Base-by-base conservation (phyloP, 2,113 vertebrate genomes). In the Toxotes jaculatrix region DNA sequence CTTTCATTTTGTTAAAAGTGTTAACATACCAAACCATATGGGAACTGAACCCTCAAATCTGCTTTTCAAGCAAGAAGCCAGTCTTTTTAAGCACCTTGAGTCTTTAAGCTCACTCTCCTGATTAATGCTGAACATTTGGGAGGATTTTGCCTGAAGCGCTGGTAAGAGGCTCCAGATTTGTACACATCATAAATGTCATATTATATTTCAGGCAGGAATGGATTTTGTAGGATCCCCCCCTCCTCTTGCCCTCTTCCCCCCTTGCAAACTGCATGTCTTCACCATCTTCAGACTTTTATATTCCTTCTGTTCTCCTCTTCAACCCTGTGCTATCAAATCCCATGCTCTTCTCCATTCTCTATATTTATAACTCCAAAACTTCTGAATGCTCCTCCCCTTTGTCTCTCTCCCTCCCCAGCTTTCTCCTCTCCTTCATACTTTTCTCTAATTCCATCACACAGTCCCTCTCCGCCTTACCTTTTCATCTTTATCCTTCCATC, bases 111-210 rank as follows among this genome's bases (percentile, higher is more conserved):
- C 47, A 47, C 57, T 68, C 66, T 83, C 43, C 61, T 88, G 74
- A 85, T 91, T 82, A 89, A 81, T 82, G 79, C 56, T 0, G 9
- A 87, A 87, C 76, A 84, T 83, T 84, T 79, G 79, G 86, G 51
- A 78, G 84, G 90, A 87, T 90, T 93, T 84, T 60, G 79, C 79
- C 77, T 68, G 56, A 70, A 90, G 83, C 57, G 3, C 69, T 69
- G 59, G 53, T 88, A 89, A 84, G 79, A 89, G 57, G 74, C 85
- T 85, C 59, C 79, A 84, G 80, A 88, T 87, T 82, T 86, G 71
- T 85, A 83, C 74, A 86, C 79, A 85, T 91, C 85, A 84, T 71
- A 75, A 87, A 81, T 78, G 82, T 91, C 82, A 80, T 74, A 74
- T 86, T 78, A 79, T 82, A 83, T 90, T 85, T 90, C 45, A 80